Conservation (phyloP, 1,140 invertebrate species). For the Trinorchestia longiramus region DNA sequence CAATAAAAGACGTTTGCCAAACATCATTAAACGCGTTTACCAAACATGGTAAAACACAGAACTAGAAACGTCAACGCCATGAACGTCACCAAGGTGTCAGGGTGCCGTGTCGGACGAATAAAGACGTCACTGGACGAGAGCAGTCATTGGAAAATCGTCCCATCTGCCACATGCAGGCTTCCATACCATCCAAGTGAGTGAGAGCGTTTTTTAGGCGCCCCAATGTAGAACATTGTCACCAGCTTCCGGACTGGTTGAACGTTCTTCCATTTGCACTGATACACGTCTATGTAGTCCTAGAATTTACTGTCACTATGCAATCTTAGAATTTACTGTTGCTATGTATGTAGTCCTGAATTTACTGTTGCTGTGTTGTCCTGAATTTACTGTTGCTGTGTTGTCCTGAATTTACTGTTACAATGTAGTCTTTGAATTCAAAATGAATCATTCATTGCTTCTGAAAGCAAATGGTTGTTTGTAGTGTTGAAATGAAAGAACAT, state of each 20-base stretch:
- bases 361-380: too few species aligned
- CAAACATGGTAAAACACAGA: too few species aligned
- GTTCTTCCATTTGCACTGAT: neutral
- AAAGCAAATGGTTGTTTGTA: too few species aligned
- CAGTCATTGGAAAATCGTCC: constrained; percentile 38
- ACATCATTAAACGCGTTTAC: too few species aligned
- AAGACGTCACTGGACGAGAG: constrained; percentile 19
- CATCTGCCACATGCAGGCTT: constrained; percentile 40
- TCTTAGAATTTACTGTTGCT: too few species aligned
- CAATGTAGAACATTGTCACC: neutral
- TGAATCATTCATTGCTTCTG: neutral
- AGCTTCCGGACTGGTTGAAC: neutral
- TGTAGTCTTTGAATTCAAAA: neutral
- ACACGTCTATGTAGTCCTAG: neutral
- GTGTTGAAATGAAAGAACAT: too few species aligned
- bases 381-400: neutral
- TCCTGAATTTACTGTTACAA: neutral
- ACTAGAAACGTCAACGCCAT: neutral
- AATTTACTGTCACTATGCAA: neutral
- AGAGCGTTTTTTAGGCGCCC: neutral
- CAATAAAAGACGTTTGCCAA: too few species aligned
- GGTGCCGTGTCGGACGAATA: constrained; percentile 4
- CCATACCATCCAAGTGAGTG: constrained; percentile 20
- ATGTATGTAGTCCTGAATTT: too few species aligned
- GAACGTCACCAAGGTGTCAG: neutral